These are phyloP conservation scores for Drosophila colorata DNA, from an alignment of 2,888 invertebrate species.

Conservation along the genomic window DNA sequence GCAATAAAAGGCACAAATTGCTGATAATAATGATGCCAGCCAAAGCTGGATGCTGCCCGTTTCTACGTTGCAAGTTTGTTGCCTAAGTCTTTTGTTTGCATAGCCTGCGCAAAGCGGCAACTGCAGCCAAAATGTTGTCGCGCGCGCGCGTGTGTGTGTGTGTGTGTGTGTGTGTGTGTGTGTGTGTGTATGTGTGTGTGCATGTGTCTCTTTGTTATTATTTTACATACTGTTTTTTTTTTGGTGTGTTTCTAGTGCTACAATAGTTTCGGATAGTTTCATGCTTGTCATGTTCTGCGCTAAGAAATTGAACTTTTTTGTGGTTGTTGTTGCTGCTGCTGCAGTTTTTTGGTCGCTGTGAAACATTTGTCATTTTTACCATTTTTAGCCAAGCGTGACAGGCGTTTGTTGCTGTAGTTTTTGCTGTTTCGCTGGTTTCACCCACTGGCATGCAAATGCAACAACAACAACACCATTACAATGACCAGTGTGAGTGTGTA, in stretches of 20 bases:
- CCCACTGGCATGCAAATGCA: conserved; percentile 78
- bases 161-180: conserved; percentile 13
- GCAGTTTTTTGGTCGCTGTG: conserved; percentile 68
- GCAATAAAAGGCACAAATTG: conserved; percentile 75
- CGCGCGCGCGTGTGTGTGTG: conserved; percentile 7
- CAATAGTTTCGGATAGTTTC: conserved; percentile 62
- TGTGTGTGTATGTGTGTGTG: neutral
- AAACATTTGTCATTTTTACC: conserved; percentile 80
- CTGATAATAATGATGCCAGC: conserved; percentile 73
- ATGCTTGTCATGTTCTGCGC: conserved; percentile 78
- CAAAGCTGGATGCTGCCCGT: conserved; percentile 28
- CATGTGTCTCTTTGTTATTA: conserved; percentile 68
- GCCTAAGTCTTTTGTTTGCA: conserved; percentile 74
- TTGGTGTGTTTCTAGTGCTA: conserved; percentile 38
- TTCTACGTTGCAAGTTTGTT: conserved; percentile 55
- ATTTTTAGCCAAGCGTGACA: conserved; percentile 81
- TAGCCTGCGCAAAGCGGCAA: conserved; percentile 16
- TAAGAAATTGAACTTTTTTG: conserved; percentile 76
- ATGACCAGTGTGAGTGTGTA: conserved; percentile 39
- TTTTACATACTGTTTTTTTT: conserved; percentile 68
- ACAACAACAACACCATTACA: conserved; percentile 40
- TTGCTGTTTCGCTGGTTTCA: conserved; percentile 60
- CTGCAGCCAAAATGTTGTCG: conserved; percentile 23
- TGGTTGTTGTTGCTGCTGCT: conserved; percentile 40
- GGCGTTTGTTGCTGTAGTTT: conserved; percentile 62